phyloP scores from a whole-genome alignment of 2,113 vertebrate species.

The Rhegmatorhina hoffmannsi region DNA sequence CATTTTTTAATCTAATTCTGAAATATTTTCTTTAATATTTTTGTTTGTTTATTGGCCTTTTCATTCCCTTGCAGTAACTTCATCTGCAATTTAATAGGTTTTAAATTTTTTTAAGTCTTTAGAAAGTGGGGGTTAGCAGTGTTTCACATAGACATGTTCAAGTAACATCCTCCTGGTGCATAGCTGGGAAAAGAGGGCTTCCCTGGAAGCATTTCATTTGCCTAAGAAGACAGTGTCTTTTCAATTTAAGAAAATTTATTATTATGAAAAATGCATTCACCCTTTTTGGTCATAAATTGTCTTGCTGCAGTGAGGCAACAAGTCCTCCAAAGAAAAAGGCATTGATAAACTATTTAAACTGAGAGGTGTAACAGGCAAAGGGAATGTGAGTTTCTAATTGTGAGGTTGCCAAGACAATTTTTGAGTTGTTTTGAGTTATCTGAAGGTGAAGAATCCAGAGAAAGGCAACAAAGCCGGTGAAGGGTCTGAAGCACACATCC shows the following conservation, averaged over 20 bases:
- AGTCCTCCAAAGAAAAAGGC: neutral
- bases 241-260: neutral
- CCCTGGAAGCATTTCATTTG: neutral
- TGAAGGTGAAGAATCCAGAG: neutral
- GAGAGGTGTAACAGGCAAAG: neutral
- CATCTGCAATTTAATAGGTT: neutral
- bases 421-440: neutral
- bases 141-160: neutral
- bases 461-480: neutral
- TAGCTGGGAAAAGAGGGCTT: neutral
- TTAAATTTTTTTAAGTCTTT: neutral
- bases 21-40: neutral
- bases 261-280: neutral
- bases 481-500: neutral
- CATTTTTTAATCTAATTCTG: neutral
- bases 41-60: neutral
- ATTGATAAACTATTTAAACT: neutral
- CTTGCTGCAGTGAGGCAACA: neutral
- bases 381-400: neutral
- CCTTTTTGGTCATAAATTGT: neutral
- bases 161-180: neutral
- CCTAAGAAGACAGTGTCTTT: neutral
- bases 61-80: neutral
- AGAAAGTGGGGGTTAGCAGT: neutral
- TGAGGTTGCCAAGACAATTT: neutral